Evolutionary conservation across 2,113 vertebrate species (phyloP).

Genomic region (Syngnathoides biaculeatus): DNA sequence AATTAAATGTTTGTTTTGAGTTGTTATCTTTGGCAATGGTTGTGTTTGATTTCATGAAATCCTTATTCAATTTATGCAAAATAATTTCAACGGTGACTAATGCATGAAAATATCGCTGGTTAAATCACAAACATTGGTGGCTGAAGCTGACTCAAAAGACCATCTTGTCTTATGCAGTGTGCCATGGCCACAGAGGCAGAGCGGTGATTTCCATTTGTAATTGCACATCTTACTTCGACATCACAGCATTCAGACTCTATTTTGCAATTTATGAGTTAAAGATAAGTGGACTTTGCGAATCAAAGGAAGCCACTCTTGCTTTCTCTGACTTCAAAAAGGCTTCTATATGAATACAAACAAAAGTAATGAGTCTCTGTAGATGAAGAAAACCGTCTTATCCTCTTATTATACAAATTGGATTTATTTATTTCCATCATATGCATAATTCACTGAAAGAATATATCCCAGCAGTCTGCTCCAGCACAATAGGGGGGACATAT

Average conservation of each 20-base stretch:
- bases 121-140: background rate
- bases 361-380: constrained; percentile 53
- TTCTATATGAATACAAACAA: constrained; percentile 52
- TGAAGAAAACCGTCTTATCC: constrained; percentile 41
- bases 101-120: background rate
- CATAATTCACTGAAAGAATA: constrained; percentile 53
- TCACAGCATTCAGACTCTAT: constrained; percentile 43
- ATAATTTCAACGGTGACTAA: background rate
- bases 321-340: constrained; percentile 62
- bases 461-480: constrained; percentile 6
- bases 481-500: constrained; percentile 16
- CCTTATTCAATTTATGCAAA: background rate
- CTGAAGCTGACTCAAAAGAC: background rate
- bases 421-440: constrained; percentile 39
- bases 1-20: background rate
- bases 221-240: constrained; percentile 46
- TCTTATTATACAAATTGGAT: constrained; percentile 58
- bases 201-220: constrained; percentile 52
- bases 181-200: constrained; percentile 27
- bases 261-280: constrained; percentile 63
- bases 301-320: constrained; percentile 54
- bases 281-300: constrained; percentile 56
- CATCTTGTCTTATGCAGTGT: background rate
- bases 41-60: background rate
- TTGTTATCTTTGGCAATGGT: background rate